These are phyloP conservation scores for Alfaro cultratus DNA, from an alignment of 2,797 vertebrate genomes.

Conservation along the genomic window DNA sequence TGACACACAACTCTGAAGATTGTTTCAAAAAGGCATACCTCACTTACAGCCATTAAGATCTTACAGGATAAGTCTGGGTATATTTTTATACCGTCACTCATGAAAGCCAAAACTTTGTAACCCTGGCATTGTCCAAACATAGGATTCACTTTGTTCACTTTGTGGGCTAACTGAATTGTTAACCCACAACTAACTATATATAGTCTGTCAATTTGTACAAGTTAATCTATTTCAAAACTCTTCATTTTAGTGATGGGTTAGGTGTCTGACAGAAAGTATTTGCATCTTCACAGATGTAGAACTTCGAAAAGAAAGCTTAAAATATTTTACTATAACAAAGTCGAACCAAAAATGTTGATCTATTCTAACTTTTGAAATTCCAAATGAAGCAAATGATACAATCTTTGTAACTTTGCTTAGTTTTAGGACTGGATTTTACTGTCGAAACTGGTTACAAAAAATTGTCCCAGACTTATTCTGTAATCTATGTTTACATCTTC, in stretches of 20 bases:
- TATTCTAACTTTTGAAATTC: not conserved
- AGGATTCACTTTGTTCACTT: not conserved
- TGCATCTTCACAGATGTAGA: not conserved
- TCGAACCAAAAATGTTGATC: not conserved
- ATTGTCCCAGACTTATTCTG: slow-evolving; percentile 45
- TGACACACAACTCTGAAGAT: not conserved
- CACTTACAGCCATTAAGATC: slow-evolving; percentile 52
- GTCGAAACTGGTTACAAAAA: slow-evolving; percentile 14
- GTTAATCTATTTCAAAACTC: not conserved
- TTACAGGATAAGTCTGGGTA: slow-evolving; percentile 44
- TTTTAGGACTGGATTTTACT: slow-evolving; percentile 20
- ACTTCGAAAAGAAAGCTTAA: not conserved
- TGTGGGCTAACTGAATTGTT: too few species aligned
- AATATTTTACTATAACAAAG: not conserved
- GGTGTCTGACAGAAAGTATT: not conserved
- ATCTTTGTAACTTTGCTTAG: not conserved
- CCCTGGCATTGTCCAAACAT: not conserved
- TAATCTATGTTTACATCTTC: slow-evolving; percentile 59
- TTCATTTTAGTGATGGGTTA: not conserved
- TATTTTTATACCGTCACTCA: slow-evolving; percentile 21
- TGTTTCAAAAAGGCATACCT: slow-evolving; percentile 53
- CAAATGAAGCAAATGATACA: not conserved
- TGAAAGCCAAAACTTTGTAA: not conserved
- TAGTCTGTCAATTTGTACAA: not conserved
- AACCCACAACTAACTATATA: too few species aligned